Evolutionary conservation across 2,113 vertebrate species (phyloP).

Genomic region (Zapus hudsonius): DNA sequence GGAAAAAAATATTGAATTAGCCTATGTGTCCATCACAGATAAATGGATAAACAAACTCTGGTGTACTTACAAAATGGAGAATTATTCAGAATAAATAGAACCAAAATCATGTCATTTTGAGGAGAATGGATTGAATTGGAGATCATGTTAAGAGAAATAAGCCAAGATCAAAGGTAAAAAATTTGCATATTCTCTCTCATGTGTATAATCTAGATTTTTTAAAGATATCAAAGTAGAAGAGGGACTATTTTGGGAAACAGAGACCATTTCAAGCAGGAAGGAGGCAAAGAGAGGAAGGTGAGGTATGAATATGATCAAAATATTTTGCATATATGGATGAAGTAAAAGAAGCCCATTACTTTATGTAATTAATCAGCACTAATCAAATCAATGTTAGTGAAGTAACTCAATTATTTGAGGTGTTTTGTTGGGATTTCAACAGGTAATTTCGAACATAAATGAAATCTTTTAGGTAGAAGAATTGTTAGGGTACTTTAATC

Average conservation of each 20-base stretch:
- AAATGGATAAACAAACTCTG: background rate
- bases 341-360: background rate
- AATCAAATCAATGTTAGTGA: background rate
- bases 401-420: background rate
- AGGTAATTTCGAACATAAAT: background rate
- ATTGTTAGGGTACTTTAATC: background rate
- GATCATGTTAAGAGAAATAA: background rate
- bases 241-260: background rate
- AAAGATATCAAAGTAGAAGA: background rate
- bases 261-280: background rate
- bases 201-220: background rate
- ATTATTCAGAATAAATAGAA: background rate
- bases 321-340: background rate
- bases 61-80: background rate
- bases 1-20: background rate
- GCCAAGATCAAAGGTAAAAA: background rate
- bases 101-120: background rate
- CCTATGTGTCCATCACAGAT: background rate
- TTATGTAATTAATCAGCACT: background rate
- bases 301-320: background rate
- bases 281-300: background rate
- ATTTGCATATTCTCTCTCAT: background rate
- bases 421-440: background rate
- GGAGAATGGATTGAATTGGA: background rate
- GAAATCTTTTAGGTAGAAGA: background rate